Percentiles rank a stretch among this genome's conserved stretches.
Evolutionary conservation across 2,888 invertebrate genomes (phyloP).

Genomic region (Acanthacorydalis orientalis): DNA sequence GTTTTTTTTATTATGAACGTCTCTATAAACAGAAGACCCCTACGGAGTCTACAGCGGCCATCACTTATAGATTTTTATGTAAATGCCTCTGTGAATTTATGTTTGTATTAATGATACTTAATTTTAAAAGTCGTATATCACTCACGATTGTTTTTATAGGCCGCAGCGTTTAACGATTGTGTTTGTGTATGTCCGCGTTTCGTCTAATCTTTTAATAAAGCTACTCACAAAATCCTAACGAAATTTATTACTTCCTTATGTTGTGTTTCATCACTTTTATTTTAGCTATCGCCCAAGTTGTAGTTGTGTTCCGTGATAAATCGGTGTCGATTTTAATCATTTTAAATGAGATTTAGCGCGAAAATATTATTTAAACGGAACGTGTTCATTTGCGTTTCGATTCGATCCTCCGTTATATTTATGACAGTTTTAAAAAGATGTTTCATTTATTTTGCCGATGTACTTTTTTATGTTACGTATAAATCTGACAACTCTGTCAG

Average conservation of each 20-base stretch:
- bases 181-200: not conserved
- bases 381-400: no score
- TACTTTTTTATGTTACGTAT: no score
- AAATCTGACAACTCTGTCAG: no score
- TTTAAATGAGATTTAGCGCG: no score
- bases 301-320: no score
- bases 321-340: no score
- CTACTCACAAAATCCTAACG: not conserved
- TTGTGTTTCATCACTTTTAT: not conserved
- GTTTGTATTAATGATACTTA: conserved; percentile 3
- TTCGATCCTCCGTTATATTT: no score
- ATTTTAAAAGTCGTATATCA: conserved; percentile 1
- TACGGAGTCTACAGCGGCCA: not conserved
- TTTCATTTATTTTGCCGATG: no score
- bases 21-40: not conserved
- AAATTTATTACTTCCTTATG: conserved; percentile 3
- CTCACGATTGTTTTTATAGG: conserved; percentile 1
- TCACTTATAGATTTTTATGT: conserved; percentile 2
- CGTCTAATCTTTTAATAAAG: conserved; percentile 3
- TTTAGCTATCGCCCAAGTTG: not conserved
- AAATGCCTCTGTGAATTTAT: conserved; percentile 3
- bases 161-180: not conserved
- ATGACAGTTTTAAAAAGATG: no score
- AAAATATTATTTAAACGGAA: no score
- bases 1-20: not conserved